Conservation (phyloP, 2,113 vertebrate species). For the Phrynosoma platyrhinos region DNA sequence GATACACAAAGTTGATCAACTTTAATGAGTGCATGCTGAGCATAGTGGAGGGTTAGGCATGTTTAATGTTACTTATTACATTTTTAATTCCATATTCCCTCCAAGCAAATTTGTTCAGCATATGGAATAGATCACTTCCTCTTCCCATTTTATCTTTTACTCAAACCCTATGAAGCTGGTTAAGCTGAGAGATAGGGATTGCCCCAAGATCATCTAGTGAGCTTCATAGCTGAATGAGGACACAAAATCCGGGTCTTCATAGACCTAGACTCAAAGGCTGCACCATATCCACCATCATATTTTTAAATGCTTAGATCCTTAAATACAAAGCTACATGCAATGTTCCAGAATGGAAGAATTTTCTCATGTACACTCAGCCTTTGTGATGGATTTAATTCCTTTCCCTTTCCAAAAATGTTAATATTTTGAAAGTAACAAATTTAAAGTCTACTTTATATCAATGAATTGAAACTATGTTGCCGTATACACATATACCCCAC, state of each 20-base stretch:
- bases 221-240: not conserved
- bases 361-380: not conserved
- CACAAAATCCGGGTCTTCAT: not conserved
- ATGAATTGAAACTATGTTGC: too few species aligned
- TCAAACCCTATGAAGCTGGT: not conserved
- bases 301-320: not conserved
- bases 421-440: not conserved
- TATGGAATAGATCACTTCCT: too few species aligned
- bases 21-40: not conserved
- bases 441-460: not conserved
- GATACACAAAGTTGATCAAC: not conserved
- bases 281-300: not conserved
- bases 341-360: not conserved
- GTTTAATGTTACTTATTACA: not conserved
- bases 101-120: not conserved
- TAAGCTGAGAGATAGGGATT: not conserved
- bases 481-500: too few species aligned
- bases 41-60: not conserved
- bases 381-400: not conserved
- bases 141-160: not conserved
- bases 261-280: too few species aligned
- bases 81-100: not conserved
- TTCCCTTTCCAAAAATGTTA: not conserved
- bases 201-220: not conserved
- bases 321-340: not conserved